Evolutionary conservation across 2,888 invertebrate species (phyloP), one percentile per base, ranked within the genome.

Genomic region (Dasypogon diadema): DNA sequence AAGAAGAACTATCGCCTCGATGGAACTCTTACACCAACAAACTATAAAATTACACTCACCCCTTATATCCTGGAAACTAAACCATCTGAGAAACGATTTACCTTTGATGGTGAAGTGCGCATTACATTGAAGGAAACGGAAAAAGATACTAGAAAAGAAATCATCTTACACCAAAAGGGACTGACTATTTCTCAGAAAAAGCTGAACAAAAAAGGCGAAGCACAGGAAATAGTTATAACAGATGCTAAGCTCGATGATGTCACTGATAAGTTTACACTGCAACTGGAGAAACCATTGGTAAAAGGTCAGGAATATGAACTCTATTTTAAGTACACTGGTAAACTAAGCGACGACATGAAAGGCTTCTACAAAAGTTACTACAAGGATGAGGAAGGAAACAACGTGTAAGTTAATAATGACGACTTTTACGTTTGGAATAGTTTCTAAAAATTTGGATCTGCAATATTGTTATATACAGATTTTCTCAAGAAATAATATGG

Each of bases 101-200:
- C 81, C 1, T 86, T 86, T 70, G 83, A 85, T 75, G 86, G 85
- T 6, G 82, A 82, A 65, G 83, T 81, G 8, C 79, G 83, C 10
- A 89, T 90, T 72, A 88, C 88, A 18, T 81, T 90, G 54, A 78
- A 85, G 82, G 85, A 88, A 0, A 80, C 72, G 0, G 83, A 84
- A 82, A 79, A 79, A n/a, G 81, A 83, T 48, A 87, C 88, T 0
- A n/a, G n/a, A n/a, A 83, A 76, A 0, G 80, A 84, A 79, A 84
- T 90, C 2, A 84, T 87, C 0, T 81, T 90, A 1, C 90, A 90
- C 76, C 83, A 88, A 0, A 89, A 88, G 74, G 86, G 88, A 0
- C 83, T 87, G 79, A 76, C 79, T n/a, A 81, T 82, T 80, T 46
- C 65, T 78, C 26, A 54, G 18, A 22, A 14, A 42, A 6, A 30